Evolutionary conservation across 2,797 vertebrate genomes (phyloP), one percentile per base, ranked within the genome.

Genomic region (Peromyscus eremicus): DNA sequence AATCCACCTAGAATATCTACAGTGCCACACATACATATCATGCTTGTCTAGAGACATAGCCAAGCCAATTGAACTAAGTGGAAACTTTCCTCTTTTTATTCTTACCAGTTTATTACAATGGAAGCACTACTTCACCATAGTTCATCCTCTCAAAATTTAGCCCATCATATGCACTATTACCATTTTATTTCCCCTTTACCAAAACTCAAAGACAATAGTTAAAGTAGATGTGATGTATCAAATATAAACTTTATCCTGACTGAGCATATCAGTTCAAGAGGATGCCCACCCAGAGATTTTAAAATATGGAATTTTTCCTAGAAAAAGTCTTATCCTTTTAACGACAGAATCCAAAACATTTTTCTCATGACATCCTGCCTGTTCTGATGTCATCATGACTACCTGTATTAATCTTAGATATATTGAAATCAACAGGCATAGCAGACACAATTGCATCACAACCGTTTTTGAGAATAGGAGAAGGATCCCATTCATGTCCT

Each of bases 11-110:
- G 52, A 4, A n/a, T 6, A 8, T 37, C 11, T 11, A 40, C 1
- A 19, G 0, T 57, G 0, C 11, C 25, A 76, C 1, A 70, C 1
- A 46, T 88, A 32, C 12, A 8, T 40, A n/a, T 9, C 2, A 37
- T 17, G 2, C 80, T 88, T 37, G 9, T 29, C 37, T 34, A 57
- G 8, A 76, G 25, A 70, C 60, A 40, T 4, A 92, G 11, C 9
- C 23, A 43, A 21, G 13, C 7, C 49, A 1, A 79, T 13, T 55
- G 40, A 40, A 5, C 11, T 92, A 46, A 79, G 32, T 73, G 14
- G 16, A 68, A 68, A 83, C 27, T 0, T 75, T n/a, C 12, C 23
- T 32, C 71, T 92, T 34, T 64, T 52, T 11, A 66, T 4, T 49
- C 8, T 32, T 40, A 23, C 55, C 52, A 57, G 11, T 70, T 40